Conservation (phyloP, 1,140 invertebrate species). For the Penaeus chinensis region DNA sequence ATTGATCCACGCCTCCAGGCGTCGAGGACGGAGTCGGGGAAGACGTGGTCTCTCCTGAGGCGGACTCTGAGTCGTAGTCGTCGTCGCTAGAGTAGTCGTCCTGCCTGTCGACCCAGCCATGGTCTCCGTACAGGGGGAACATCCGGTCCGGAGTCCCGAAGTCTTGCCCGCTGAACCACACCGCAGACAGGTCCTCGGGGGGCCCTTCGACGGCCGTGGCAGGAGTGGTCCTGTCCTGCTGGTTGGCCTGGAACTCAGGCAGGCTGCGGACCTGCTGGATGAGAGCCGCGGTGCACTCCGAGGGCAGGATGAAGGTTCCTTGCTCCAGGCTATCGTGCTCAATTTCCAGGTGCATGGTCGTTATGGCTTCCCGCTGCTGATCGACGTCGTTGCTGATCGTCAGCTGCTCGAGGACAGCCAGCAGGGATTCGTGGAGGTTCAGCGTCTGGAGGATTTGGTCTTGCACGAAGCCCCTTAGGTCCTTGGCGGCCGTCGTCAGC, state of each 20-base stretch:
- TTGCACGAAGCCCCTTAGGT: conserved; percentile 41
- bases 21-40: not conserved
- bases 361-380: not conserved
- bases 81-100: conserved; percentile 22
- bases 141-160: conserved; percentile 41
- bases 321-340: not conserved
- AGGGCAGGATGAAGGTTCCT: conserved; percentile 20
- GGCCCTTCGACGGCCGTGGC: not conserved
- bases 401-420: conserved; percentile 30
- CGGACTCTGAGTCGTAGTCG: not conserved
- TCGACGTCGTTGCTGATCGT: not conserved
- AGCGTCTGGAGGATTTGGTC: conserved; percentile 48
- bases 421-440: conserved; percentile 27
- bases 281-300: conserved; percentile 39
- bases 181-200: conserved; percentile 17
- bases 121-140: conserved; percentile 41
- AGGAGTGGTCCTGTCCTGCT: not conserved
- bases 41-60: not conserved
- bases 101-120: conserved; percentile 44
- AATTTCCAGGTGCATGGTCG: conserved; percentile 4
- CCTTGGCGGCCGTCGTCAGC: conserved; percentile 46
- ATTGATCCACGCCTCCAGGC: not conserved
- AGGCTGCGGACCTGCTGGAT: conserved; percentile 9
- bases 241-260: not conserved
- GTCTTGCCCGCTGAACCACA: conserved; percentile 39